Base-by-base conservation (phyloP, 2,888 invertebrate genomes). In the Monopis laevigella region DNA sequence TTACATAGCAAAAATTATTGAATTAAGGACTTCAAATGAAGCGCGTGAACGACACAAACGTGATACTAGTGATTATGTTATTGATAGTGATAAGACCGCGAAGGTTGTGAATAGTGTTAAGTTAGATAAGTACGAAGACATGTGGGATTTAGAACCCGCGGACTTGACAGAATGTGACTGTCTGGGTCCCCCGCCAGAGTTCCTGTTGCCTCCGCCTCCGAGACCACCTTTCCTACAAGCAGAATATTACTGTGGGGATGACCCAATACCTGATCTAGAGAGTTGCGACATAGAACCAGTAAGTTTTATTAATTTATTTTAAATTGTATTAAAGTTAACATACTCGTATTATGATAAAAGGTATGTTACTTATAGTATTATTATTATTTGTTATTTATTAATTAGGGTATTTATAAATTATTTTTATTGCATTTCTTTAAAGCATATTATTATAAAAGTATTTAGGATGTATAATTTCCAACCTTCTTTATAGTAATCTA, bases 261-360 rank as follows among this genome's bases (percentile, higher is more conserved):
- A 87, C 52, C 86, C 88, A 35, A 82, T 89, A 55, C 84, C 86
- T 41, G 86, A 86, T 55, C 82, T 89, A 59, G 89, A 89, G 70
- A 88, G 88, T 55, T 89, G 89, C 70, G 88, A 89, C 64, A 86
- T 87, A 55, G 85, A 88, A 82, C 88, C 89, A 83, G 89, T 89
- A 71, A 88, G 88, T 40, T 5, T 85, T 14, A 7, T 24, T 36
- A 34, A 43, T 45, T 17, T 12, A 4, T 32, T 19, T 24, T 26
- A 39, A 11, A 26, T 43, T 4, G 7, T 19, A 19, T 4, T 34
- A 34, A 39, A 26, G 16, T 34, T 34, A 4, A 18, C 16, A 35
- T 18, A n/a, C 8, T 8, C 24, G 26, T 24, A 10, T 26, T 16
- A 39, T 18, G 28, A 40, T 29, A 13, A 28, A 28, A 39, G 27